These are phyloP conservation scores for Coturnix japonica DNA, from an alignment of 2,113 vertebrate species.

Conservation along the genomic window DNA sequence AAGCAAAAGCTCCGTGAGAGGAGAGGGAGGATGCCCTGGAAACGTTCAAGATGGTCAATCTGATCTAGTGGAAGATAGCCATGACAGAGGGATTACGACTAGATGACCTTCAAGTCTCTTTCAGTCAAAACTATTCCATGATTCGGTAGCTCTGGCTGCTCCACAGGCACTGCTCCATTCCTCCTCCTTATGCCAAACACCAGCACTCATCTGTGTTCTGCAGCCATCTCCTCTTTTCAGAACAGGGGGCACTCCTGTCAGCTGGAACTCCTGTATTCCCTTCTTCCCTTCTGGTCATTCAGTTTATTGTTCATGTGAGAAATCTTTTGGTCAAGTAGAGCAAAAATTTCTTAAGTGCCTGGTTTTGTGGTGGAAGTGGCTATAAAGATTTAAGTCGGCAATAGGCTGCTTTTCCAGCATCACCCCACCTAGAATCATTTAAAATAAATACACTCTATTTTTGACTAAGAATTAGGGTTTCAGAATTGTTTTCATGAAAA, in stretches of 20 bases:
- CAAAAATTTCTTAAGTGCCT: neutral
- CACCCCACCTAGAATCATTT: neutral
- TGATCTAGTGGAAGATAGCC: neutral
- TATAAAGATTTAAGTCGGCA: neutral
- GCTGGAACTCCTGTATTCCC: neutral
- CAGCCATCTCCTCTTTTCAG: neutral
- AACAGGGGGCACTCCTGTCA: neutral
- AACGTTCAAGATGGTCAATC: neutral
- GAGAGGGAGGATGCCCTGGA: neutral
- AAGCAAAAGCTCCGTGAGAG: neutral
- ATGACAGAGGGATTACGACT: neutral
- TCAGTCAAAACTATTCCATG: neutral
- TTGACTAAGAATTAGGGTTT: neutral
- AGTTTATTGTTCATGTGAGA: neutral
- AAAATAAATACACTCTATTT: neutral
- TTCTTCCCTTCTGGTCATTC: neutral
- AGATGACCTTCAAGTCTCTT: neutral
- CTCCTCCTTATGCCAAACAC: accelerated
- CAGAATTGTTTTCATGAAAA: neutral
- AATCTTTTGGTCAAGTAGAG: neutral
- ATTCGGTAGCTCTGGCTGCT: neutral
- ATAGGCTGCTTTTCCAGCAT: neutral
- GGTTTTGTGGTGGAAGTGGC: neutral
- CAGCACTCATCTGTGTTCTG: neutral
- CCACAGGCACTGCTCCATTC: neutral